These are phyloP conservation scores for Anthophora plumipes DNA, from an alignment of 2,888 invertebrate genomes.

Conservation along the genomic window DNA sequence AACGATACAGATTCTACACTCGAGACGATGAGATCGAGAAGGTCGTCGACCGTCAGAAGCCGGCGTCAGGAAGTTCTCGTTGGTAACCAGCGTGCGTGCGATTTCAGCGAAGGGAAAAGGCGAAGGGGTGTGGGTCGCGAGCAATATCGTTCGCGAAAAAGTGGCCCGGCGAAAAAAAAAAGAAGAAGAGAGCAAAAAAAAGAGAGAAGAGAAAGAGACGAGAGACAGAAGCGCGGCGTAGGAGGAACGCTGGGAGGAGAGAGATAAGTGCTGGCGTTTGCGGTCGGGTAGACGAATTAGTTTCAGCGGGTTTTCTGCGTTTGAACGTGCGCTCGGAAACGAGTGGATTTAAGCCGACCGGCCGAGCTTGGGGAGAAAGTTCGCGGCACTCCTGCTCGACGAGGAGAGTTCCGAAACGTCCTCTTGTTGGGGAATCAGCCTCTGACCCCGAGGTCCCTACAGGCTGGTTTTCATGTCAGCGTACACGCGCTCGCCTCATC, in stretches of 20 bases:
- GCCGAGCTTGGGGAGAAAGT: conserved; percentile 36
- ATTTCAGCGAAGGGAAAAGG: not conserved
- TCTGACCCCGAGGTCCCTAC: conserved; percentile 2
- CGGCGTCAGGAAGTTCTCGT: too few relatives aligned
- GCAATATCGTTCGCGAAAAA: conserved; percentile 9
- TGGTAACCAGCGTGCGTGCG: not conserved
- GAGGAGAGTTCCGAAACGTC: conserved; percentile 37
- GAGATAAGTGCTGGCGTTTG: conserved; percentile 46
- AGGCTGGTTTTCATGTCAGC: conserved; percentile 28
- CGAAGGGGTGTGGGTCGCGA: not conserved
- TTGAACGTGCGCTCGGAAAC: conserved; percentile 39
- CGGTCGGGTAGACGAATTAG: conserved; percentile 62
- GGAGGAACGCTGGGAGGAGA: not conserved
- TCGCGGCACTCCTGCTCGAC: conserved; percentile 30
- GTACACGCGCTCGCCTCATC: conserved; percentile 17
- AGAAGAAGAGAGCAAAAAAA: not conserved
- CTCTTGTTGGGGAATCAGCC: conserved; percentile 35
- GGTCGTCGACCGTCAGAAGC: not conserved
- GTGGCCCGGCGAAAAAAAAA: not conserved
- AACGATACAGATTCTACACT: too few relatives aligned
- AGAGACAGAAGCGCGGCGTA: not conserved
- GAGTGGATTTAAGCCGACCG: conserved; percentile 60
- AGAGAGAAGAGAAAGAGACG: not conserved
- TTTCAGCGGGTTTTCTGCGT: conserved; percentile 57
- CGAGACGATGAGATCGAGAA: too few relatives aligned